These are phyloP conservation scores for Biston stratarius DNA, from an alignment of 2,888 invertebrate genomes.

Conservation along the genomic window DNA sequence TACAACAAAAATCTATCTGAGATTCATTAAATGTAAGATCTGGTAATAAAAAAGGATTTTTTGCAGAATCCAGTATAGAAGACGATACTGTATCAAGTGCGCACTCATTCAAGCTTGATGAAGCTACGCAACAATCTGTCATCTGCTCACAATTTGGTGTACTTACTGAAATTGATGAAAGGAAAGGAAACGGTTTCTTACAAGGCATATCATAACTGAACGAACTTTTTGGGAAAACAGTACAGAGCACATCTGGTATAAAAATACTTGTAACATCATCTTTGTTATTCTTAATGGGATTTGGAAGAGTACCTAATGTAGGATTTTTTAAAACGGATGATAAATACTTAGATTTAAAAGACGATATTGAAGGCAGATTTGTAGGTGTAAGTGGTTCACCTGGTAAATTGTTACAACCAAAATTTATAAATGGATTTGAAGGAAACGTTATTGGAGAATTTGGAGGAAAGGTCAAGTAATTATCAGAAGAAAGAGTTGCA, in stretches of 20 bases:
- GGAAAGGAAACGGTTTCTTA: conserved; percentile 1
- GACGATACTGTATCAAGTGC: not conserved
- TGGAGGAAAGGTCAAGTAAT: not conserved
- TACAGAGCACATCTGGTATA: conserved; percentile 1
- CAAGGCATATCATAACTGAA: not conserved
- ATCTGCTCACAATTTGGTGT: not conserved
- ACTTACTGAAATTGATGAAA: conserved; percentile 9
- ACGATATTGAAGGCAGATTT: not conserved
- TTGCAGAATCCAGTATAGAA: not conserved
- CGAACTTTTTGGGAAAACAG: not conserved
- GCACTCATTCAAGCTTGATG: not conserved
- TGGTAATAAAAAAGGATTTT: not conserved
- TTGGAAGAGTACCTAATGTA: not conserved
- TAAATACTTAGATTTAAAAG: not conserved
- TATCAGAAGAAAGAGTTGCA: not conserved
- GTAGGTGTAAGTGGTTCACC: not conserved
- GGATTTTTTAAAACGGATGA: not conserved
- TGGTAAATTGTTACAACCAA: not conserved
- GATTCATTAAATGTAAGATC: not conserved
- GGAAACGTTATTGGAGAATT: not conserved
- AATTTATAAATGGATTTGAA: not conserved
- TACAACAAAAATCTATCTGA: conserved; percentile 9
- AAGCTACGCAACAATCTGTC: not conserved
- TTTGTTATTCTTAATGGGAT: not conserved
- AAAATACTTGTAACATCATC: conserved; percentile 1